phyloP scores from a whole-genome alignment of 1,140 invertebrate species.

The Babylonia areolata region DNA sequence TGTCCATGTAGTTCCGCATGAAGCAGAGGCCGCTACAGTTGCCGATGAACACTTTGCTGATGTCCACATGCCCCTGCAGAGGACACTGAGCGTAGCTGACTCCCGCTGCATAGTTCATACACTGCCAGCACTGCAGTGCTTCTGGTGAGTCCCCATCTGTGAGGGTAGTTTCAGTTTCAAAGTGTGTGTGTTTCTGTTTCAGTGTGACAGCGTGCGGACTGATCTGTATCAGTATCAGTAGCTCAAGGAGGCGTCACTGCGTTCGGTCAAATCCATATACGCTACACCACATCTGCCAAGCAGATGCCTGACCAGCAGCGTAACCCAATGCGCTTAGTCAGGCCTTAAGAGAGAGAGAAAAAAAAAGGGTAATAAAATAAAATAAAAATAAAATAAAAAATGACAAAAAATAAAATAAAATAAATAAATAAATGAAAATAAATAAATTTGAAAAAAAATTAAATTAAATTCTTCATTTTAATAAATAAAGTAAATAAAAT shows the following conservation, averaged over 20 bases:
- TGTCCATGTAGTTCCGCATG: background rate
- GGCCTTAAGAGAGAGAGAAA: no score
- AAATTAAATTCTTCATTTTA: no score
- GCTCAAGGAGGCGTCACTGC: background rate
- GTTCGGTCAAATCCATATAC: background rate
- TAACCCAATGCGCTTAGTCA: no score
- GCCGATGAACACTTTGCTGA: background rate
- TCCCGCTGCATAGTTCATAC: background rate
- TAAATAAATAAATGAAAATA: no score
- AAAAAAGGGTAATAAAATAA: no score
- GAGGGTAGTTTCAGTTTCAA: background rate
- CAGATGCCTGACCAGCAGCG: no score
- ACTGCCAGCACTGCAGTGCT: background rate
- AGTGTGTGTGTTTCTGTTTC: background rate
- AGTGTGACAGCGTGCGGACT: background rate
- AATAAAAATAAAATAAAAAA: no score
- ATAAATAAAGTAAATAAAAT: no score
- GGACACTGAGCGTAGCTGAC: conserved; percentile 22
- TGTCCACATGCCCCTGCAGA: background rate
- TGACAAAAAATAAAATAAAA: no score
- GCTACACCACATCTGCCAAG: background rate
- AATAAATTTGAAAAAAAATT: no score
- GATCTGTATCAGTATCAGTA: background rate
- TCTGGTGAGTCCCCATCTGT: background rate
- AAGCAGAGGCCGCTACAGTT: conserved; percentile 32